Conservation (phyloP, 2,113 vertebrate genomes). For the Formicarius rufipectus region DNA sequence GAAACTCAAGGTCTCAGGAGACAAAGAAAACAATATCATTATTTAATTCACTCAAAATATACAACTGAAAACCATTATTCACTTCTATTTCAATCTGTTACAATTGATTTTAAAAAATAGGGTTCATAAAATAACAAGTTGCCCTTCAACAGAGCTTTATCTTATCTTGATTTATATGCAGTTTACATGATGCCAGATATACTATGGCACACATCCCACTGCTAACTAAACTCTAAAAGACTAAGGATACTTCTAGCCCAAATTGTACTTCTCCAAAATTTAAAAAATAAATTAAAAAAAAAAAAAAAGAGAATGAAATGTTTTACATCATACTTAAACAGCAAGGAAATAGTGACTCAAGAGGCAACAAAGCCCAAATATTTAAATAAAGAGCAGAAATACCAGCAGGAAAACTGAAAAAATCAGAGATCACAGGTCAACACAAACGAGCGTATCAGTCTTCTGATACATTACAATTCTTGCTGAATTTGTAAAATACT, state of each 20-base stretch:
- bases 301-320: not conserved
- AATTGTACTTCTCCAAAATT: not conserved
- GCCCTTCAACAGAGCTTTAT: not conserved
- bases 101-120: not conserved
- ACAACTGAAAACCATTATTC: not conserved
- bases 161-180: too few species aligned
- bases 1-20: not conserved
- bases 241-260: not conserved
- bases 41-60: not conserved
- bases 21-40: not conserved
- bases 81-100: not conserved
- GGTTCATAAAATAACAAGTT: not conserved
- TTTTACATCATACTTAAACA: not conserved
- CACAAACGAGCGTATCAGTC: not conserved
- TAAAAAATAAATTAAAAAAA: not conserved
- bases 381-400: not conserved
- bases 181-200: not conserved
- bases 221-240: not conserved
- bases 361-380: not conserved
- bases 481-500: not conserved
- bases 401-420: not conserved
- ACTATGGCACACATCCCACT: not conserved
- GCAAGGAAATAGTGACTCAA: not conserved
- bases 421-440: not conserved
- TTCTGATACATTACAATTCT: not conserved